These are phyloP conservation scores for Papilio machaon DNA, from an alignment of 1,140 invertebrate species.

Conservation along the genomic window DNA sequence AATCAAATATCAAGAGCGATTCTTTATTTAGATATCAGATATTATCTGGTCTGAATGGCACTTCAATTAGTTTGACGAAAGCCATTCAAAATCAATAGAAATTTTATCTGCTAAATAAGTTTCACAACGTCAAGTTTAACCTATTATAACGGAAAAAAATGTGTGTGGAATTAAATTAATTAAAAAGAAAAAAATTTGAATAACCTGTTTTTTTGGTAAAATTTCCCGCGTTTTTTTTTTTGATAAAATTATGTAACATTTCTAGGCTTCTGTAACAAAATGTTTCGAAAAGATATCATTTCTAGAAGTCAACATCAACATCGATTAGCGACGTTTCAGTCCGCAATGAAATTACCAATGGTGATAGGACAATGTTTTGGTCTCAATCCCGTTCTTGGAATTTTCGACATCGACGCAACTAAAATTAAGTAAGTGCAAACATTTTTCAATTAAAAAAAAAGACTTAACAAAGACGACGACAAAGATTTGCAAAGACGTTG, in stretches of 20 bases:
- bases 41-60: slow-evolving; percentile 14
- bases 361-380: slow-evolving; percentile 51
- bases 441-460: background rate
- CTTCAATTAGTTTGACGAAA: slow-evolving; percentile 8
- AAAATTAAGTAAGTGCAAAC: slow-evolving; percentile 49
- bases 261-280: background rate
- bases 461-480: too few species aligned
- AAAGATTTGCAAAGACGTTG: too few species aligned
- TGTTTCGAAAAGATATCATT: slow-evolving; percentile 2
- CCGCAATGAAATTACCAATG: slow-evolving; percentile 46
- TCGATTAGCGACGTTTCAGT: slow-evolving; percentile 45
- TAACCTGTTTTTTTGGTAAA: background rate
- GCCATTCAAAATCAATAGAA: background rate
- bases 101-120: background rate
- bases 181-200: background rate
- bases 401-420: slow-evolving; percentile 44
- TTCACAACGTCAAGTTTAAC: background rate
- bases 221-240: too few species aligned
- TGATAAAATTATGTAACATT: background rate
- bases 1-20: slow-evolving; percentile 9
- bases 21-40: slow-evolving; percentile 15
- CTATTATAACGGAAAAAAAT: background rate
- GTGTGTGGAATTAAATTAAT: background rate
- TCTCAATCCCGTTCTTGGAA: slow-evolving; percentile 48
- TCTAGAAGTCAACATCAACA: slow-evolving; percentile 11